These are phyloP conservation scores for Nyctibius bracteatus DNA, from an alignment of 2,113 vertebrate genomes.

Conservation along the genomic window DNA sequence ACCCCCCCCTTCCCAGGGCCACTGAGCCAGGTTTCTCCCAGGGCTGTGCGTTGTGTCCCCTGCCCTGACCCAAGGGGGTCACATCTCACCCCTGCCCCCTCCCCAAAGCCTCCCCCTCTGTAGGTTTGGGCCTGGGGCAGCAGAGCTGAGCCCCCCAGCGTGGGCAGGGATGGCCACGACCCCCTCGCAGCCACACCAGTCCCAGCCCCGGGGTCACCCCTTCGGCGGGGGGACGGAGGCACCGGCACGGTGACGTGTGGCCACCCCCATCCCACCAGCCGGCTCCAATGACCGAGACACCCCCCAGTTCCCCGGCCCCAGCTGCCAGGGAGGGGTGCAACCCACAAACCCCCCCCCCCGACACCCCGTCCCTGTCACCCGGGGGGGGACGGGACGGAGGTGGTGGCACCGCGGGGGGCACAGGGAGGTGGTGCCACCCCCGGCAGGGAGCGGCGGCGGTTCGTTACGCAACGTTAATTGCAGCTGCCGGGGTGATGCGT, in stretches of 20 bases:
- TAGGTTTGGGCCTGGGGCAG: not conserved
- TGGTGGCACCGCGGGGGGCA: not conserved
- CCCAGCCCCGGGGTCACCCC: not conserved
- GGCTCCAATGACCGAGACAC: not conserved
- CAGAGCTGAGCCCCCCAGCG: not conserved
- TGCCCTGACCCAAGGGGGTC: not conserved
- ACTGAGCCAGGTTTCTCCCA: not conserved
- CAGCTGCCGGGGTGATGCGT: conserved; percentile 22
- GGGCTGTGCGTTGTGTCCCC: fast-evolving
- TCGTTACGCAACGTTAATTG: conserved; percentile 46
- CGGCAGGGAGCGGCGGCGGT: conserved; percentile 11
- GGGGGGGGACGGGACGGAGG: not conserved
- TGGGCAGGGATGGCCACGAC: not conserved
- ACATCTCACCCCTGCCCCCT: not conserved
- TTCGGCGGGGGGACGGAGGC: not conserved
- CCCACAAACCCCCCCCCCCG: fast-evolving
- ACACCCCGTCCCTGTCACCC: fast-evolving
- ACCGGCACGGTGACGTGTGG: fast-evolving
- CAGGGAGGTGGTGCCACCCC: not conserved
- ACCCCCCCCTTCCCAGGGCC: not conserved
- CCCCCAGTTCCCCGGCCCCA: not conserved
- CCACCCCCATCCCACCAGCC: fast-evolving
- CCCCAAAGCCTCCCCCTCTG: not conserved
- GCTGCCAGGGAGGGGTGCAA: not conserved
- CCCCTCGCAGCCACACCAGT: not conserved